Conservation (phyloP, 2,888 invertebrate species). For the Osmoderma eremita region DNA sequence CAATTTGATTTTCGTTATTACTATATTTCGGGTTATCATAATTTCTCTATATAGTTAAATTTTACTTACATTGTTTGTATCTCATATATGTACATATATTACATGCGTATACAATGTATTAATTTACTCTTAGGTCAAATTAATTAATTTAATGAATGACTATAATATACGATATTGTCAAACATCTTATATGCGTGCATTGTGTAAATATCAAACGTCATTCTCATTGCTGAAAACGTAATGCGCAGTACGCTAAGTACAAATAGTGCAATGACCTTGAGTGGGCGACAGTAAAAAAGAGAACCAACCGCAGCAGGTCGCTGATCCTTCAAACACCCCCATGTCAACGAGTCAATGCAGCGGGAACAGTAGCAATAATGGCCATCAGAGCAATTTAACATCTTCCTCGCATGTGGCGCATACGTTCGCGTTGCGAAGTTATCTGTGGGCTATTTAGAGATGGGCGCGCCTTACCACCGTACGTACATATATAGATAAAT, state of each 20-base stretch:
- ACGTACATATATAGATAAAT: background rate
- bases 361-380: constrained; percentile 10
- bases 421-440: background rate
- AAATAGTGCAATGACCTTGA: constrained; percentile 45
- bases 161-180: too few species aligned
- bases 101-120: too few species aligned
- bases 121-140: too few species aligned
- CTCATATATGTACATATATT: too few species aligned
- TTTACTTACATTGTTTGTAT: too few species aligned
- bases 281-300: constrained; percentile 41
- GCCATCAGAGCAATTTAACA: constrained; percentile 13
- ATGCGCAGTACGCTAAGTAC: constrained; percentile 28
- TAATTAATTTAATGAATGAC: too few species aligned
- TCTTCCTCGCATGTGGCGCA: constrained; percentile 6
- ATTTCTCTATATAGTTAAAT: too few species aligned
- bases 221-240: constrained; percentile 29
- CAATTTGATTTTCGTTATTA: too few species aligned
- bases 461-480: background rate
- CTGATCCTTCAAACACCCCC: constrained; percentile 36
- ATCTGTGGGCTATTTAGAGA: constrained; percentile 3
- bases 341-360: constrained; percentile 32
- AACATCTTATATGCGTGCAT: background rate
- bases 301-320: constrained; percentile 34
- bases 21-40: too few species aligned
- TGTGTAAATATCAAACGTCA: constrained; percentile 14